Evolutionary conservation across 2,797 vertebrate genomes (phyloP), one percentile per base, ranked within the genome.

Genomic region (Antennarius maculatus): DNA sequence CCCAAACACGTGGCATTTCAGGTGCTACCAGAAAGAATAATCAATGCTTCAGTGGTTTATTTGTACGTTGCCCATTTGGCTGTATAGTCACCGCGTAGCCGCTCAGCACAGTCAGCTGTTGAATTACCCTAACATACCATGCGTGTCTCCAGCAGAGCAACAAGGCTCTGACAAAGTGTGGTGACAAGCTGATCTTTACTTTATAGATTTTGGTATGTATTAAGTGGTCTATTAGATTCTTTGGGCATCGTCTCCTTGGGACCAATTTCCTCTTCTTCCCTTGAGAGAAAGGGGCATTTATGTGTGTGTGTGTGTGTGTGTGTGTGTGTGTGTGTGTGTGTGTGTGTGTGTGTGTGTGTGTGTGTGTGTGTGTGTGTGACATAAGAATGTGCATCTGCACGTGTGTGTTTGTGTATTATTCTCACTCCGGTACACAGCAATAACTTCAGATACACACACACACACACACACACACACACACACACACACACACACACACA

Each of bases 181-280:
- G 73, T 41, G 52, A 77, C 83, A 60, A 71, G 80, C 85, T 87
- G 89, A 90, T 91, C 89, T 91, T 90, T 88, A 88, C 74, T 83
- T 87, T 88, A 92, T 90, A 73, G 90, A 93, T 91, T 89, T 89
- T 78, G 17, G 47, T 61, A 77, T 75, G 79, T 87, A 86, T 89
- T 81, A 90, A 86, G 83, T 87, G 77, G 69, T 82, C 76, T 81
- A 86, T 86, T 74, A 83, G 79, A 90, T 89, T 90, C 76, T 77
- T 76, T 79, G 61, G 27, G 71, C 81, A 81, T 56, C 64, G 74
- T 75, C 61, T 34, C 60, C 37, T 39, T 8, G 9, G 7, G 37
- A 39, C 37, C 37, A 39, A 39, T 39, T 39, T 39, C 37, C 1
- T 11, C 37, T 9, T 39, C 7, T 39, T 72, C 80, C 77, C 72